Percentiles rank a stretch among this genome's conserved stretches.
These are phyloP conservation scores for Planococcus citri DNA, from an alignment of 1,140 invertebrate genomes.

Conservation along the genomic window DNA sequence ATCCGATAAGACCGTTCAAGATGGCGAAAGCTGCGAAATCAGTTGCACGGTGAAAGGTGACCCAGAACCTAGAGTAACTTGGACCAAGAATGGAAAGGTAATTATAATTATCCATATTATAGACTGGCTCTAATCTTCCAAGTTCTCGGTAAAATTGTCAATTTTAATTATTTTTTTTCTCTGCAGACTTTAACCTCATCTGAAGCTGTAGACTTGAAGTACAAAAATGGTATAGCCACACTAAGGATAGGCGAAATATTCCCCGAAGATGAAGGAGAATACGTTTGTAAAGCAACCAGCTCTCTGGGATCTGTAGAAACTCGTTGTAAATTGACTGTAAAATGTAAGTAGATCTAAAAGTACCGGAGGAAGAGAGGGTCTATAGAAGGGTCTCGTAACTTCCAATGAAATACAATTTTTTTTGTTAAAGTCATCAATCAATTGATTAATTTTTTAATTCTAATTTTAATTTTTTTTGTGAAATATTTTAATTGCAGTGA, in stretches of 20 bases:
- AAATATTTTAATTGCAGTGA: no score
- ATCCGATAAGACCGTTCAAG: constrained; percentile 54
- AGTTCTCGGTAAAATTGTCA: no score
- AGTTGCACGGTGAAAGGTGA: constrained; percentile 71
- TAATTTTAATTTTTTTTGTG: no score
- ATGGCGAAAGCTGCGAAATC: constrained; percentile 67
- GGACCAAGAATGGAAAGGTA: constrained; percentile 67
- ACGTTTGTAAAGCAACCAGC: constrained; percentile 79
- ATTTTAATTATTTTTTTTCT: no score
- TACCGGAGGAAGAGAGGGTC: no score
- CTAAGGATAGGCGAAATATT: constrained; percentile 81
- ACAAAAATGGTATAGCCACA: constrained; percentile 72
- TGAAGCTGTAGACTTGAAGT: constrained; percentile 79
- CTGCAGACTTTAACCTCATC: constrained; percentile 51
- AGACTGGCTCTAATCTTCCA: no score
- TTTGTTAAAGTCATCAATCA: no score
- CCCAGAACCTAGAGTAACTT: constrained; percentile 79
- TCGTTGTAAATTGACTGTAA: constrained; percentile 66
- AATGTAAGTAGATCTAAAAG: constrained; percentile 44
- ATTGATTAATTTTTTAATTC: no score
- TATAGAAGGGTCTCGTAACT: no score
- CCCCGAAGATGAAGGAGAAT: constrained; percentile 84
- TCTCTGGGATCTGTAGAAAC: constrained; percentile 71
- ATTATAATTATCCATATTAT: no score
- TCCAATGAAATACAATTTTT: no score